Conservation (phyloP, 2,113 vertebrate genomes). For the Poicephalus meyeri region DNA sequence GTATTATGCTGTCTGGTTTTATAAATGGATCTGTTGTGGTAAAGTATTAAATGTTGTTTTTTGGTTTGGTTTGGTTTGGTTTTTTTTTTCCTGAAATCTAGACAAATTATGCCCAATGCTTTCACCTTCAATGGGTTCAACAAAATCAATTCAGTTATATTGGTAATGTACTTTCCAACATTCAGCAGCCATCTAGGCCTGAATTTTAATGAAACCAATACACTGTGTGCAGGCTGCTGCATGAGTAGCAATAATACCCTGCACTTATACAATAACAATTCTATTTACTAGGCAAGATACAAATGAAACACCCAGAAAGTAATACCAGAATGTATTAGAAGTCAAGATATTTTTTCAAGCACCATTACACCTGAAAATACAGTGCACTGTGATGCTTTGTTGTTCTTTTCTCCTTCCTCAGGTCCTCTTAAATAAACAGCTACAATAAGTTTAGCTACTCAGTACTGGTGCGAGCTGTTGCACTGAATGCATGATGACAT, state of each 20-base stretch:
- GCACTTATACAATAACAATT: conserved; percentile 31
- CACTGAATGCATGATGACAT: background rate
- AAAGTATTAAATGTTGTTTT: background rate
- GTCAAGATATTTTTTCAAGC: background rate
- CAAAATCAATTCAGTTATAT: conserved; percentile 45
- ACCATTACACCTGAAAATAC: background rate
- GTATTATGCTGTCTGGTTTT: conserved; percentile 8
- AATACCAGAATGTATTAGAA: background rate
- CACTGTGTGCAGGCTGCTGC: background rate
- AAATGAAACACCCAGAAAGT: background rate
- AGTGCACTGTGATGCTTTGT: background rate
- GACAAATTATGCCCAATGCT: conserved; percentile 41
- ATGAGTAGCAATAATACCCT: background rate
- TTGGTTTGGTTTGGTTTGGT: too few relatives aligned
- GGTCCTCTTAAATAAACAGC: background rate
- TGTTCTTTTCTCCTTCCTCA: background rate
- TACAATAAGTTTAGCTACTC: background rate
- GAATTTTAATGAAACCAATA: conserved; percentile 48
- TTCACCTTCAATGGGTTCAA: conserved; percentile 36
- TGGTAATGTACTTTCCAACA: conserved; percentile 51
- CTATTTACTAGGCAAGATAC: conserved; percentile 34
- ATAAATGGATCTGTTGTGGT: conserved; percentile 4
- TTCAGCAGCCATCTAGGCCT: conserved; percentile 17
- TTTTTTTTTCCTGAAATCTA: conserved; percentile 17
- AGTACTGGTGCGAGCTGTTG: background rate